Base-by-base conservation (phyloP, 2,888 invertebrate species). In the Bombyx huttoni region DNA sequence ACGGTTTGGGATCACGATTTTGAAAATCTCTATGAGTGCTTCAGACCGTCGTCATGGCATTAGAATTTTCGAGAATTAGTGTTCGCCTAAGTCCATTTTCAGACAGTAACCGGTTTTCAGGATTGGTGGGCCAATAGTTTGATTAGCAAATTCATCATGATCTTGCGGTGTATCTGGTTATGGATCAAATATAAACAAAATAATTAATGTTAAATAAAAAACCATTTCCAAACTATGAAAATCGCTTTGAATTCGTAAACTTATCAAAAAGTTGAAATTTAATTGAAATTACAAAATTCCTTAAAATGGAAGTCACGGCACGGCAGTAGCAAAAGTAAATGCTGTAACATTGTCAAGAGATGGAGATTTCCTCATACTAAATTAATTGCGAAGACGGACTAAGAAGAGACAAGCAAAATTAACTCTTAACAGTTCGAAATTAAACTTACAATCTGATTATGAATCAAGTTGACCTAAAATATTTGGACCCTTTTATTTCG, bases 401-500 rank as follows among this genome's bases (percentile, higher is more conserved):
- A 56, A 62, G 59, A 62, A 51, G 51, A 59, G 59, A 61, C 76
- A 75, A 78, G 67, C 73, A 60, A 82, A 84, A 83, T 75, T 68
- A 73, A 75, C 75, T 73, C 77, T 75, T 81, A 81, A 70, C 65
- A 52, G 67, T 60, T 63, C 68, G 70, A 76, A 74, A 74, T 77
- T 81, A 79, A 78, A 80, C 75, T 78, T 73, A 69, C 71, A 75
- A 80, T 78, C 80, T 75, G 78, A 67, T 58, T 73, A 64, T 64
- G 75, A 80, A 79, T 80, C 73, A 75, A 75, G 71, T 78, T 76
- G 78, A 81, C 78, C 78, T 79, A 68, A 81, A 81, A 81, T 79
- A 81, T 83, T 81, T 77, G 70, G 70, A 78, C 81, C 83, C 84
- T 81, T 83, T 82, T 78, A 82, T 81, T 78, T 72, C 71, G 62